Evolutionary conservation across 2,888 invertebrate species (phyloP).

Genomic region (Meloe dianella): DNA sequence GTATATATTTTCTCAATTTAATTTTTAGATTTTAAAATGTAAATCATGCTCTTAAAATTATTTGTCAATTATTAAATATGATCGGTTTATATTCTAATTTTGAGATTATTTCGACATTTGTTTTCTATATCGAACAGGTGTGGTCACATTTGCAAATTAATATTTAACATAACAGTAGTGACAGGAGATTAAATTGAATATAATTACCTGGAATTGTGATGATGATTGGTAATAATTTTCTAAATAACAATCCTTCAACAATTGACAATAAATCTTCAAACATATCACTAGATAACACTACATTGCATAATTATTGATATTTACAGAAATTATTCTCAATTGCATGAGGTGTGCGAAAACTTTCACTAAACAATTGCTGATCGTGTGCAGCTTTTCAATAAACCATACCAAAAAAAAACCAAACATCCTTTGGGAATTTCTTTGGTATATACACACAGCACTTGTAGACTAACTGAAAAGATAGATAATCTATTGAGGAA

Average conservation of each 20-base stretch:
- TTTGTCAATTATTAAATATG: neutral
- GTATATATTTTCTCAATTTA: neutral
- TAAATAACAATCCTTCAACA: conserved; percentile 1
- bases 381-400: neutral
- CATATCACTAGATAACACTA: too few relatives aligned
- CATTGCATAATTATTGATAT: conserved; percentile 15
- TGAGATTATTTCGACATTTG: neutral
- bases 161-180: conserved; percentile 1
- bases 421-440: conserved; percentile 6
- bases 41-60: neutral
- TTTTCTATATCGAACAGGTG: too few relatives aligned
- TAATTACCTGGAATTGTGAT: neutral
- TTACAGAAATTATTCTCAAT: conserved; percentile 2
- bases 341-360: neutral
- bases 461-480: neutral
- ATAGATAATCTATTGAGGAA: conserved; percentile 15
- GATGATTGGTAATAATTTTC: neutral
- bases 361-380: neutral
- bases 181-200: neutral
- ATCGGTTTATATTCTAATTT: neutral
- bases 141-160: neutral
- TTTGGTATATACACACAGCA: neutral
- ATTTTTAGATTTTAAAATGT: neutral
- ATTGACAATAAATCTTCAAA: conserved; percentile 11
- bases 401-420: neutral